Percentiles rank a stretch among this genome's conserved stretches.
Evolutionary conservation across 2,888 invertebrate species (phyloP).

Genomic region (Buathra laborator): DNA sequence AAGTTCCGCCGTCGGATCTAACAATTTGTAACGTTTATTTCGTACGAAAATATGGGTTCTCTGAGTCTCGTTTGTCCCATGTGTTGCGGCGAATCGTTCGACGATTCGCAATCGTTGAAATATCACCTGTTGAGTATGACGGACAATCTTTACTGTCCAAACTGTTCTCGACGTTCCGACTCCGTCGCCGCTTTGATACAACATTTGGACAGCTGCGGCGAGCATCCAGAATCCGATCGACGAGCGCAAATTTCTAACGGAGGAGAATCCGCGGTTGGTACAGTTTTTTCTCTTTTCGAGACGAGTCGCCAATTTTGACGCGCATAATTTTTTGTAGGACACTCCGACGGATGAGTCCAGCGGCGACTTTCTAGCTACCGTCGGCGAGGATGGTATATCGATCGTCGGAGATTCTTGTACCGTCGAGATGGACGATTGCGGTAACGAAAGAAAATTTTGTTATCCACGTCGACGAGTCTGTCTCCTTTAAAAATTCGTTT

Average conservation of each 20-base stretch:
- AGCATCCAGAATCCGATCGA: slow-evolving; percentile 52
- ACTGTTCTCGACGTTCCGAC: slow-evolving; percentile 87
- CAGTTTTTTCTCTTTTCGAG: neutral
- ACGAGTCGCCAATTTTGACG: too few relatives aligned
- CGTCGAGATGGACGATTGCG: slow-evolving; percentile 80
- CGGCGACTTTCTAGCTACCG: slow-evolving; percentile 78
- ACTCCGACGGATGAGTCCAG: slow-evolving; percentile 57
- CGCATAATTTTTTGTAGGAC: slow-evolving; percentile 47
- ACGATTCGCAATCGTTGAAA: slow-evolving; percentile 86
- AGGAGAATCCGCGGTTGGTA: neutral
- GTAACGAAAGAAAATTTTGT: slow-evolving; percentile 64
- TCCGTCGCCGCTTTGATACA: slow-evolving; percentile 87
- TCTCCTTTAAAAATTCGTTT: slow-evolving; percentile 39
- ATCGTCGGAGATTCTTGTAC: slow-evolving; percentile 79
- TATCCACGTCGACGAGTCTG: too few relatives aligned
- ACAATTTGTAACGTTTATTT: too few relatives aligned
- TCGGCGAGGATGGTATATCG: slow-evolving; percentile 80
- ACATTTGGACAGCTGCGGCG: slow-evolving; percentile 86
- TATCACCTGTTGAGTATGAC: slow-evolving; percentile 87
- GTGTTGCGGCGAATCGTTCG: slow-evolving; percentile 89
- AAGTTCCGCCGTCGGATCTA: too few relatives aligned
- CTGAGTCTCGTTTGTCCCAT: slow-evolving; percentile 87
- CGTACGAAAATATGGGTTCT: slow-evolving; percentile 85
- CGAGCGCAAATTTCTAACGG: neutral
- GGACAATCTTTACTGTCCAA: slow-evolving; percentile 88